Conservation (phyloP, 2,797 vertebrate genomes). For the Catamblyrhynchus diadema region DNA sequence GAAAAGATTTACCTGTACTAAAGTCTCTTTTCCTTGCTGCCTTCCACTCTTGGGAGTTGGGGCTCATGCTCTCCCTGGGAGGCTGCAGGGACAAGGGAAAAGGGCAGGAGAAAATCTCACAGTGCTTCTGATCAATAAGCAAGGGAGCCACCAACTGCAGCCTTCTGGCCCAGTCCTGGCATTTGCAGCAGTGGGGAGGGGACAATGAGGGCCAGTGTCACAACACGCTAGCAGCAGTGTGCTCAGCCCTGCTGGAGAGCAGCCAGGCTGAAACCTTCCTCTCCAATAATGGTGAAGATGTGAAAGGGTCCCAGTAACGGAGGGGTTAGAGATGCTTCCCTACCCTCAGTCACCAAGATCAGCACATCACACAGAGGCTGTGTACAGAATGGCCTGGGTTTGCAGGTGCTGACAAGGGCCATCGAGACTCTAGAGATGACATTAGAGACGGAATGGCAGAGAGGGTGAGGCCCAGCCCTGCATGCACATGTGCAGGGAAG, state of each 20-base stretch:
- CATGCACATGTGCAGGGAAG: accelerated
- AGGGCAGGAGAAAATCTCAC: background rate
- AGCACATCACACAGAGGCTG: accelerated
- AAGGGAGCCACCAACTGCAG: background rate
- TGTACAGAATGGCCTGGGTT: accelerated
- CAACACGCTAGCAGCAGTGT: background rate
- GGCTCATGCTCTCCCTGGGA: background rate
- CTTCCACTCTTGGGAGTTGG: background rate
- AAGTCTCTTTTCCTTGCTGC: background rate
- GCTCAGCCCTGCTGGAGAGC: background rate
- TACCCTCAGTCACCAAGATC: background rate
- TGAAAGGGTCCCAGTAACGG: background rate
- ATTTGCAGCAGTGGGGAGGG: background rate
- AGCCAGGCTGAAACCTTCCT: background rate
- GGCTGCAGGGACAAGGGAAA: background rate
- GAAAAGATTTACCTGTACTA: background rate
- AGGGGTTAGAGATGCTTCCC: background rate
- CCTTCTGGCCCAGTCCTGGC: background rate
- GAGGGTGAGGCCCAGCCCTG: background rate
- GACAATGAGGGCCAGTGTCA: background rate
- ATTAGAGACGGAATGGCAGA: background rate
- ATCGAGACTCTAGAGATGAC: background rate
- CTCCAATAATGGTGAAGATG: background rate
- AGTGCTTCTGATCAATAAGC: background rate
- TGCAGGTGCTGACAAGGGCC: background rate